Conservation (phyloP, 2,113 vertebrate species). For the Stegostoma tigrinum region DNA sequence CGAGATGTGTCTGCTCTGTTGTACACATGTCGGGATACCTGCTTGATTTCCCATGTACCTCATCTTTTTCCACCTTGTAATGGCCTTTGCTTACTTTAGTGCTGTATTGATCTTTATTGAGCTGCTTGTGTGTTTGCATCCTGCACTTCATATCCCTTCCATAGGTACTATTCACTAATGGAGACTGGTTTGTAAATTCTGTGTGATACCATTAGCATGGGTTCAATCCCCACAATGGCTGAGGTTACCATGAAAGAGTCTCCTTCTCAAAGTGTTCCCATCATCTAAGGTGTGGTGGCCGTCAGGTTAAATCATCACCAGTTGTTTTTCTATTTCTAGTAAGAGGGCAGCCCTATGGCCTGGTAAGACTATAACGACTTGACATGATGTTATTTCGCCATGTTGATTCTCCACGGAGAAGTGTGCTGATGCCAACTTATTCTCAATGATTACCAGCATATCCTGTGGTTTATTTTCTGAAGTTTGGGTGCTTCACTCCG, state of each 20-base stretch:
- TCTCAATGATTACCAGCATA: not conserved
- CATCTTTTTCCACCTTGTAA: not conserved
- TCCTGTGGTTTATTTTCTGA: not conserved
- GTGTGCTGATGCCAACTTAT: not conserved
- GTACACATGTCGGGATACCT: not conserved
- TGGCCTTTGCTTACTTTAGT: not conserved
- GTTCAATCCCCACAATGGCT: too few relatives aligned
- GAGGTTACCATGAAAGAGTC: too few relatives aligned
- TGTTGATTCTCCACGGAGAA: not conserved
- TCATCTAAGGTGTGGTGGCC: too few relatives aligned
- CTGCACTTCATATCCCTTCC: not conserved
- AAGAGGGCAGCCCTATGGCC: too few relatives aligned
- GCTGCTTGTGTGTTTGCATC: not conserved
- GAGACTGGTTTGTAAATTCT: too few relatives aligned
- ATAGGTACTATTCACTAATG: not conserved
- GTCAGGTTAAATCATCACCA: too few relatives aligned
- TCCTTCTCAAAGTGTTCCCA: too few relatives aligned
- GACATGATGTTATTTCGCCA: not conserved
- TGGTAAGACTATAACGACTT: too few relatives aligned
- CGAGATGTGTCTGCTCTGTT: not conserved
- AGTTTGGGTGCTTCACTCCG: not conserved
- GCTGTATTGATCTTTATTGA: not conserved
- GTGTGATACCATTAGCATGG: too few relatives aligned
- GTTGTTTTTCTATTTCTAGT: too few relatives aligned
- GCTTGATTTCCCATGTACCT: not conserved